Percentiles rank a stretch among this genome's conserved stretches.
phyloP scores from a whole-genome alignment of 2,888 invertebrate species.

The Chaitophorus viminalis region DNA sequence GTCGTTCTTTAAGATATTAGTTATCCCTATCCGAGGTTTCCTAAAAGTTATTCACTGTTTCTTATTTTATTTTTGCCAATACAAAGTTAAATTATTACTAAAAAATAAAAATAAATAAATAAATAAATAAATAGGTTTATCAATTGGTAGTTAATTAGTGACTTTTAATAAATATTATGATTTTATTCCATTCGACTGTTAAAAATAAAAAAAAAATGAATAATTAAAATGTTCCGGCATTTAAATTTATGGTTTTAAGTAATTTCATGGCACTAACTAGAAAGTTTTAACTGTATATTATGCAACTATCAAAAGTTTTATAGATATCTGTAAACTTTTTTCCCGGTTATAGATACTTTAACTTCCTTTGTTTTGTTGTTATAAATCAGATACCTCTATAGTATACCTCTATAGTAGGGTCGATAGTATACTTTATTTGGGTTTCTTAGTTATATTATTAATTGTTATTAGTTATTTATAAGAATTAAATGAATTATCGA shows the following conservation, averaged over 20 bases:
- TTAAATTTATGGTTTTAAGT: conserved; percentile 33
- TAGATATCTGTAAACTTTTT: conserved; percentile 30
- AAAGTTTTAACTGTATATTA: conserved; percentile 23
- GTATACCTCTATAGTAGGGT: no score
- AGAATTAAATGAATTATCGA: conserved; percentile 10
- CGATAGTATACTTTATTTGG: conserved; percentile 18
- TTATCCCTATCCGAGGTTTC: no score
- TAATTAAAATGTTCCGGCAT: background rate
- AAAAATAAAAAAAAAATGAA: background rate
- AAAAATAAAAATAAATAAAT: no score
- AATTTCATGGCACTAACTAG: conserved; percentile 3
- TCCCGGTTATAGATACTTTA: conserved; percentile 39
- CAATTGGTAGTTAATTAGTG: background rate
- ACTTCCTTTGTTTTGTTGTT: conserved; percentile 26
- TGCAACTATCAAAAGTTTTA: conserved; percentile 14
- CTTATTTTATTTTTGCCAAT: no score
- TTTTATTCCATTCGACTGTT: background rate
- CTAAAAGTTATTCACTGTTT: no score
- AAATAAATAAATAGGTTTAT: background rate
- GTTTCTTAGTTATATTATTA: no score
- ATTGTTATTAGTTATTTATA: conserved; percentile 37
- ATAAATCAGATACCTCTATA: conserved; percentile 20
- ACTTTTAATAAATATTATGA: background rate
- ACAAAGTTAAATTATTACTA: background rate
- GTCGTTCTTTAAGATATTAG: no score